A percentile compares a stretch with the other conserved stretches of the same genome.
Conservation (phyloP, 1,140 invertebrate genomes). For the Gyrodactylus salaris region DNA sequence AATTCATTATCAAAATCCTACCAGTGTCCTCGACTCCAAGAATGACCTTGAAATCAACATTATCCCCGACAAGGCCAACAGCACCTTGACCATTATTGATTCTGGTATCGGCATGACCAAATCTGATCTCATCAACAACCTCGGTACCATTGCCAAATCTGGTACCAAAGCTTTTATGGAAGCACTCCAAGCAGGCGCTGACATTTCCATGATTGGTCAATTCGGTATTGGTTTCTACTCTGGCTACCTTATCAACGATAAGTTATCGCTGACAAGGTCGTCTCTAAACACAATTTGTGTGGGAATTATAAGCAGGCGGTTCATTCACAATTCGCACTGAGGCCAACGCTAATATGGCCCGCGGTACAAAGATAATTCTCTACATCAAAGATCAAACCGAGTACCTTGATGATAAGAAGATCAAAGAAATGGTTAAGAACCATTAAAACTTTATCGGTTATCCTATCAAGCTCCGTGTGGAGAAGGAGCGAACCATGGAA, state of each 20-base stretch:
- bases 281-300: slow-evolving; percentile 61
- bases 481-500: slow-evolving; percentile 39
- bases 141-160: slow-evolving; percentile 95
- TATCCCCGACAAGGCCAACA: slow-evolving; percentile 51
- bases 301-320: slow-evolving; percentile 66
- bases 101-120: slow-evolving; percentile 94
- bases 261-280: slow-evolving; percentile 77
- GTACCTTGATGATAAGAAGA: slow-evolving; percentile 55
- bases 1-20: slow-evolving; percentile 22
- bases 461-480: slow-evolving; percentile 50
- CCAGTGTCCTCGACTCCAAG: neutral
- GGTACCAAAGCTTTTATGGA: slow-evolving; percentile 48
- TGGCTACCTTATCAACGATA: slow-evolving; percentile 33
- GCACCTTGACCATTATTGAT: slow-evolving; percentile 67
- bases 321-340: slow-evolving; percentile 48
- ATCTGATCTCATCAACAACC: slow-evolving; percentile 60
- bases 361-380: slow-evolving; percentile 55
- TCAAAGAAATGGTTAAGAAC: slow-evolving; percentile 90
- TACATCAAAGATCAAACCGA: slow-evolving; percentile 59
- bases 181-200: slow-evolving; percentile 40
- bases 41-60: neutral
- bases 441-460: slow-evolving; percentile 97
- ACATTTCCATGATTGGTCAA: slow-evolving; percentile 29
- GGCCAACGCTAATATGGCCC: slow-evolving; percentile 33
- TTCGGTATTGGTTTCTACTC: slow-evolving; percentile 95